These are phyloP conservation scores for Nycticorax nycticorax DNA, from an alignment of 2,113 vertebrate genomes.

Conservation along the genomic window DNA sequence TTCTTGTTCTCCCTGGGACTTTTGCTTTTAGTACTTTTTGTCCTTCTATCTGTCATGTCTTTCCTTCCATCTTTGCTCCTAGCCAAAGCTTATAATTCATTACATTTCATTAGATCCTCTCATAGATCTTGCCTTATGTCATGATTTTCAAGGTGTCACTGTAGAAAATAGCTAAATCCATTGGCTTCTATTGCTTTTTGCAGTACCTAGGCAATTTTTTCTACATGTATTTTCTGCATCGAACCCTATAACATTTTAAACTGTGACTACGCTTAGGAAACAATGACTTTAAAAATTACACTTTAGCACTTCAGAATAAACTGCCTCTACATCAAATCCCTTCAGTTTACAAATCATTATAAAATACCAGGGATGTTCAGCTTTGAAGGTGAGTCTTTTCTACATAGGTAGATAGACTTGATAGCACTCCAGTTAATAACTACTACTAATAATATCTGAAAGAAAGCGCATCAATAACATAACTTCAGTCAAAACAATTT, in stretches of 20 bases:
- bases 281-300: neutral
- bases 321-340: neutral
- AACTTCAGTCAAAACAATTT: neutral
- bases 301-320: neutral
- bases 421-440: neutral
- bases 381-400: neutral
- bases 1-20: neutral
- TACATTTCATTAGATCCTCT: neutral
- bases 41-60: neutral
- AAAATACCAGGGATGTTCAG: neutral
- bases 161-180: neutral
- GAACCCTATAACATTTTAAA: neutral
- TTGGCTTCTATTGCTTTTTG: neutral
- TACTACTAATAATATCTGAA: neutral
- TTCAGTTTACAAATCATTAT: neutral
- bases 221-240: neutral
- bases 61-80: neutral
- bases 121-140: neutral
- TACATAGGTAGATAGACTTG: neutral
- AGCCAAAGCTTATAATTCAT: neutral
- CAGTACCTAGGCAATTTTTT: neutral
- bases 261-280: neutral
- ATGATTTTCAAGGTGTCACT: neutral
- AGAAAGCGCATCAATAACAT: neutral
- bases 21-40: neutral